A percentile compares a stretch with the other conserved stretches of the same genome.
Evolutionary conservation across 2,888 invertebrate species (phyloP).

Genomic region (Theretra japonica): DNA sequence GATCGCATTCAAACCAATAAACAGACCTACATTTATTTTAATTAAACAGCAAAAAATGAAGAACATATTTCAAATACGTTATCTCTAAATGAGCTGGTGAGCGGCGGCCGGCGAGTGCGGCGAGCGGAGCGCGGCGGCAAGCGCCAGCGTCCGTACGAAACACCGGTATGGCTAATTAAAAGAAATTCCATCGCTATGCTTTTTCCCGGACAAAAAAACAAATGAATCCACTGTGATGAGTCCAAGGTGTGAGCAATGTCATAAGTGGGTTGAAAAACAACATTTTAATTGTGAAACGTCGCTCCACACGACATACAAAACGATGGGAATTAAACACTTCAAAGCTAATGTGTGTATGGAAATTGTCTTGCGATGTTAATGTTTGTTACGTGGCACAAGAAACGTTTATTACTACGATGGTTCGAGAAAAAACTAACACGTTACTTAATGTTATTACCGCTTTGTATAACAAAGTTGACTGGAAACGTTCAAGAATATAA

Average conservation of each 20-base stretch:
- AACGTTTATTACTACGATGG: constrained; percentile 42
- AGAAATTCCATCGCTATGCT: constrained; percentile 69
- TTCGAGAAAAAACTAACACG: constrained; percentile 33
- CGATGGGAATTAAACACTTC: constrained; percentile 61
- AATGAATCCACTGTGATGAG: constrained; percentile 64
- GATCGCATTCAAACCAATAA: constrained; percentile 16
- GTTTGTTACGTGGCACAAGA: constrained; percentile 42
- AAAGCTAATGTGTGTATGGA: constrained; percentile 57
- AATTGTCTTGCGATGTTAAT: constrained; percentile 50
- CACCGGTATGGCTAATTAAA: constrained; percentile 72
- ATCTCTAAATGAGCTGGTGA: constrained; percentile 32
- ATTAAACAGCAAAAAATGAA: constrained; percentile 37
- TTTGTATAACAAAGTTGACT: constrained; percentile 25
- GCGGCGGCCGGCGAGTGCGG: too few relatives aligned
- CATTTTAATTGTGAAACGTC: constrained; percentile 68
- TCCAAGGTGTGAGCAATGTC: constrained; percentile 76
- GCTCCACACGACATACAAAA: constrained; percentile 58
- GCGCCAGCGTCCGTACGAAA: constrained; percentile 34
- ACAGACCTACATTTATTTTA: constrained; percentile 32
- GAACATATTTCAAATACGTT: constrained; percentile 23
- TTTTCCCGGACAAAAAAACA: constrained; percentile 67
- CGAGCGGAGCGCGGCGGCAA: constrained; percentile 38
- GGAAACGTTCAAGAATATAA: constrained; percentile 1
- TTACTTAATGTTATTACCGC: constrained; percentile 37
- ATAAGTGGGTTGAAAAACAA: constrained; percentile 65